Percentiles rank a stretch among this genome's conserved stretches.
These are phyloP conservation scores for Trachelus stipa DNA, from an alignment of 2,888 invertebrate species.

Conservation along the genomic window DNA sequence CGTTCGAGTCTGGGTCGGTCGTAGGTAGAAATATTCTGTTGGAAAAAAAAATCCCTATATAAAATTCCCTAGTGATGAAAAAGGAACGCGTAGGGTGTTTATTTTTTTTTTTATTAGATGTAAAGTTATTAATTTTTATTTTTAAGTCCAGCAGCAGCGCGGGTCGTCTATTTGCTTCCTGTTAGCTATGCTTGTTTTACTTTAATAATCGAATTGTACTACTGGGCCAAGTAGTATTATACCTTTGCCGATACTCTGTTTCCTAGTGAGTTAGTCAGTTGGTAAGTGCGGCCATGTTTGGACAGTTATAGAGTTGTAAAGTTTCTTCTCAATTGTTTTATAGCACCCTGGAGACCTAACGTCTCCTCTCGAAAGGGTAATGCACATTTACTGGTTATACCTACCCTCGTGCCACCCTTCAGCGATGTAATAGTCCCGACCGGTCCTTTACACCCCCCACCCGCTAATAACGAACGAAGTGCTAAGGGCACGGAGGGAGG, in stretches of 20 bases:
- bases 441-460: too few relatives aligned
- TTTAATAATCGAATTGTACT: neutral
- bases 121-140: too few relatives aligned
- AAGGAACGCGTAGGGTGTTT: too few relatives aligned
- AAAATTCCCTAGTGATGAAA: too few relatives aligned
- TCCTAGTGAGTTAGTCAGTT: neutral
- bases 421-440: neutral
- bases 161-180: too few relatives aligned
- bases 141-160: too few relatives aligned
- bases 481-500: neutral
- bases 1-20: too few relatives aligned
- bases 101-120: too few relatives aligned
- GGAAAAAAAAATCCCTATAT: neutral
- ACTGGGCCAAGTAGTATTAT: neutral
- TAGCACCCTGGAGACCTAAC: slow-evolving; percentile 35
- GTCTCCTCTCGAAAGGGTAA: slow-evolving; percentile 8
- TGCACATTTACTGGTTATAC: slow-evolving; percentile 4
- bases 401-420: neutral
- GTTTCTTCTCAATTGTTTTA: slow-evolving; percentile 49
- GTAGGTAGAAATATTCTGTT: too few relatives aligned
- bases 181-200: too few relatives aligned
- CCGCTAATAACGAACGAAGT: neutral
- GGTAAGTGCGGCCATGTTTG: slow-evolving; percentile 35
- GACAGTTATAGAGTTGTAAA: slow-evolving; percentile 30
- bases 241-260: neutral